Conservation (phyloP, 1,140 invertebrate genomes). For the Bombus sylvicola region DNA sequence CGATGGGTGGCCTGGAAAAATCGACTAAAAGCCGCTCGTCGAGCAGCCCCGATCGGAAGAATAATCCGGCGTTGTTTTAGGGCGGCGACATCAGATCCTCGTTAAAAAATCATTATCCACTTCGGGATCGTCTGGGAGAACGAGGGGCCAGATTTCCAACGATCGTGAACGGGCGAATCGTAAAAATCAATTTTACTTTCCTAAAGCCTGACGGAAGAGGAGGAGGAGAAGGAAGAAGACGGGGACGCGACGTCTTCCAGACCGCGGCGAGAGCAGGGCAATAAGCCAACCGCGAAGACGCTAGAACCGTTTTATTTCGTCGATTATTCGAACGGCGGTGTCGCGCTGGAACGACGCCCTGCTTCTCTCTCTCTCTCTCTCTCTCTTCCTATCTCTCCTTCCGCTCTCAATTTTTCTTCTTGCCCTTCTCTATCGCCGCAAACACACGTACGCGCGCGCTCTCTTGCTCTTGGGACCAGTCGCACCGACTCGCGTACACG, state of each 20-base stretch:
- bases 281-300: slow-evolving; percentile 43
- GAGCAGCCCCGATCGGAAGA: not conserved
- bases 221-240: not conserved
- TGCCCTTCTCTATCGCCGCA: not conserved
- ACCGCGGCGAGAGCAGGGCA: not conserved
- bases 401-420: slow-evolving; percentile 8
- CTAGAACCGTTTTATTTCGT: slow-evolving; percentile 56
- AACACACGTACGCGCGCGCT: not conserved
- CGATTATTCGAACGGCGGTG: slow-evolving; percentile 53
- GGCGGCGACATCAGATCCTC: not conserved
- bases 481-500: slow-evolving; percentile 32
- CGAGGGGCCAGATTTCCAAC: not conserved
- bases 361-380: not conserved
- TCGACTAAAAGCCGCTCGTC: not conserved
- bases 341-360: slow-evolving; percentile 32
- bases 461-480: not conserved
- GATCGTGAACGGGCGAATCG: not conserved
- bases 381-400: no score
- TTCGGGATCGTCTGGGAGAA: not conserved
- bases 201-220: not conserved
- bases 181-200: slow-evolving; percentile 21
- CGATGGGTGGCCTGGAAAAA: not conserved
- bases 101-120: slow-evolving; percentile 30
- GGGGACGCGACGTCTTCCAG: no score
- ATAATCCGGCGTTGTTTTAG: slow-evolving; percentile 21